These are phyloP conservation scores for Calypte anna DNA, from an alignment of 2,113 vertebrate genomes.

Conservation along the genomic window DNA sequence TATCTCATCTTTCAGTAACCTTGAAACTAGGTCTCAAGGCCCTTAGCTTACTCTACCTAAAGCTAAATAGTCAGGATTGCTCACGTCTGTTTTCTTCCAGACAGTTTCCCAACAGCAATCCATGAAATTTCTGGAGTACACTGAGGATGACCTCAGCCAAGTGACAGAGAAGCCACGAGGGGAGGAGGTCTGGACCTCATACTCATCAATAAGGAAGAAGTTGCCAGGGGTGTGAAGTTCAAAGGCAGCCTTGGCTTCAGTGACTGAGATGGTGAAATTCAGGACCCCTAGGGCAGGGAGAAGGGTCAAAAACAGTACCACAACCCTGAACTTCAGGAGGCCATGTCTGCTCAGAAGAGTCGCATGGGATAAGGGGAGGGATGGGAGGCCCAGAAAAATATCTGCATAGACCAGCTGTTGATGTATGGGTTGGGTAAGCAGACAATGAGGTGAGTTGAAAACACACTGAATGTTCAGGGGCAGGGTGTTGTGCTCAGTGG, in stretches of 20 bases:
- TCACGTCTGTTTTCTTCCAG: too few species aligned
- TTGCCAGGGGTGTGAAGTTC: not conserved
- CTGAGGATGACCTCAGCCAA: not conserved
- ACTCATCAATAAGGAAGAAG: not conserved
- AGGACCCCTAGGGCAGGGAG: not conserved
- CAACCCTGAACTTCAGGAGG: not conserved
- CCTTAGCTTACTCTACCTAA: too few species aligned
- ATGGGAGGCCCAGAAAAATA: not conserved
- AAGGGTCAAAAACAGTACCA: not conserved
- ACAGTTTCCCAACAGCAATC: not conserved
- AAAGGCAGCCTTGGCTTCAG: not conserved
- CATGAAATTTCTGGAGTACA: not conserved
- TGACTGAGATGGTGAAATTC: not conserved
- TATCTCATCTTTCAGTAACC: too few species aligned
- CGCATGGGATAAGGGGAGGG: not conserved
- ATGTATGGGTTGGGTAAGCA: not conserved
- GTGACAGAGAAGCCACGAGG: not conserved
- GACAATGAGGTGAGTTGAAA: not conserved
- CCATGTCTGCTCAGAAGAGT: not conserved
- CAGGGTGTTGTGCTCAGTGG: not conserved
- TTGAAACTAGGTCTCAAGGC: too few species aligned
- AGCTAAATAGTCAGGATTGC: too few species aligned
- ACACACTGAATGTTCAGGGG: not conserved
- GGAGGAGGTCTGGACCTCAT: not conserved
- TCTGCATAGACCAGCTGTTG: not conserved